Percentiles rank a stretch among this genome's conserved stretches.
phyloP scores from a whole-genome alignment of 2,888 invertebrate species.

The Diogma glabrata region DNA sequence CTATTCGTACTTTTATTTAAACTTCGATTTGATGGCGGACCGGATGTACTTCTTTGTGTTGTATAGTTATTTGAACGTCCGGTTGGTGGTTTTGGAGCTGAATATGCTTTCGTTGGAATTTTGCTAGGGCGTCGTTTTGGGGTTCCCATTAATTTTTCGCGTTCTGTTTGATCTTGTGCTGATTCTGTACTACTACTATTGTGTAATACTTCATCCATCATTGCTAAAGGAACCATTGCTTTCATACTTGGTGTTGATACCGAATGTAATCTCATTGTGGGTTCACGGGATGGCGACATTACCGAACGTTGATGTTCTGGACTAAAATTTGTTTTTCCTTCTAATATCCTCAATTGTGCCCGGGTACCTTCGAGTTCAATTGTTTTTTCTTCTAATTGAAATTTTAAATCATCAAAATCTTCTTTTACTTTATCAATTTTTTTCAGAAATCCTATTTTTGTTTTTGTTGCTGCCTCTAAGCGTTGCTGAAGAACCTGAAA shows the following conservation, averaged over 20 bases:
- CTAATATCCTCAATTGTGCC: conserved; percentile 62
- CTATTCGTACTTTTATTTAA: conserved; percentile 36
- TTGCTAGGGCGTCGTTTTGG: conserved; percentile 46
- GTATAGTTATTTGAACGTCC: conserved; percentile 26
- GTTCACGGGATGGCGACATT: conserved; percentile 29
- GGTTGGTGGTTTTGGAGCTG: conserved; percentile 50
- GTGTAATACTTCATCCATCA: conserved; percentile 37
- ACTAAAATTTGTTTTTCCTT: conserved; percentile 34
- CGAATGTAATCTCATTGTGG: conserved; percentile 25
- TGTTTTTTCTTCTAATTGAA: conserved; percentile 71
- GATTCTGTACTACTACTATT: conserved; percentile 54
- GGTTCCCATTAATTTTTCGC: conserved; percentile 20
- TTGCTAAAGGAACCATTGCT: conserved; percentile 43
- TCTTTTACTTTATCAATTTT: conserved; percentile 62
- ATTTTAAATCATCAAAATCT: conserved; percentile 69
- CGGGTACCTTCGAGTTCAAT: conserved; percentile 75
- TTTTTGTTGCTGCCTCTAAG: conserved; percentile 54
- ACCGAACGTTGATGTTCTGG: conserved; percentile 29
- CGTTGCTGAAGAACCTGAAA: conserved; percentile 61
- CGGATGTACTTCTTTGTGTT: conserved; percentile 15
- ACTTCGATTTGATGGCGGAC: conserved; percentile 29
- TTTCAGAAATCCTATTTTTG: conserved; percentile 52
- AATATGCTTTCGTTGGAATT: conserved; percentile 51
- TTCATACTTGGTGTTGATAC: conserved; percentile 46
- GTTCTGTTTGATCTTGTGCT: conserved; percentile 45